Conservation (phyloP, 1,140 invertebrate species). For the Anadara kagoshimensis region DNA sequence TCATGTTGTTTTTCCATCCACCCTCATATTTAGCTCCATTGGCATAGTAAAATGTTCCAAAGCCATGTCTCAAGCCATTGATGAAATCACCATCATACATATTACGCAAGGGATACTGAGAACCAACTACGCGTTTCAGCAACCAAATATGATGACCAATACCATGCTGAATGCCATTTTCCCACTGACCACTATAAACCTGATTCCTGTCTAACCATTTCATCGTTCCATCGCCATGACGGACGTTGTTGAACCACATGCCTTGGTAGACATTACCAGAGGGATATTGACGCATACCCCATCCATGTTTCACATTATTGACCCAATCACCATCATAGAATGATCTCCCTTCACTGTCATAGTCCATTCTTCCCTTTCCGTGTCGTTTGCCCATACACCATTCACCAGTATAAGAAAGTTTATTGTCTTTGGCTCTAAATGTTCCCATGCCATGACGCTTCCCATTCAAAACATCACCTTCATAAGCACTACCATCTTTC, state of each 20-base stretch:
- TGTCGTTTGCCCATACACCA: slow-evolving; percentile 70
- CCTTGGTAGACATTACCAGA: slow-evolving; percentile 73
- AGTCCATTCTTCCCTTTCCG: slow-evolving; percentile 73
- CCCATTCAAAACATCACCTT: slow-evolving; percentile 71
- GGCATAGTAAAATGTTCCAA: slow-evolving; percentile 72
- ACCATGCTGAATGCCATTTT: slow-evolving; percentile 74
- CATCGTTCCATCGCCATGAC: slow-evolving; percentile 74
- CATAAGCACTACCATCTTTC: slow-evolving; percentile 71
- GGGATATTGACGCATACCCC: slow-evolving; percentile 70
- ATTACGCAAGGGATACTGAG: slow-evolving; percentile 72
- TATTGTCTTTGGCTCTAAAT: slow-evolving; percentile 58
- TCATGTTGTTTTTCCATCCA: slow-evolving; percentile 73
- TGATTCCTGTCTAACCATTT: slow-evolving; percentile 72
- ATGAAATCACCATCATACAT: slow-evolving; percentile 73
- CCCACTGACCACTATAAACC: slow-evolving; percentile 74
- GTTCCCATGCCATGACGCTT: slow-evolving; percentile 71
- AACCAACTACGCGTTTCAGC: slow-evolving; percentile 62
- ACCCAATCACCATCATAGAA: slow-evolving; percentile 74
- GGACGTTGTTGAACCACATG: slow-evolving; percentile 73
- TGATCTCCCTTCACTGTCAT: slow-evolving; percentile 66
- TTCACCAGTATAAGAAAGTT: slow-evolving; percentile 69
- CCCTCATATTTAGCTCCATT: slow-evolving; percentile 73
- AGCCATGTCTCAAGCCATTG: slow-evolving; percentile 71
- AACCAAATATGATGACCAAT: slow-evolving; percentile 74
- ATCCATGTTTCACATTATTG: slow-evolving; percentile 71